Evolutionary conservation across 2,888 invertebrate species (phyloP).

Genomic region (Deilephila porcellus): DNA sequence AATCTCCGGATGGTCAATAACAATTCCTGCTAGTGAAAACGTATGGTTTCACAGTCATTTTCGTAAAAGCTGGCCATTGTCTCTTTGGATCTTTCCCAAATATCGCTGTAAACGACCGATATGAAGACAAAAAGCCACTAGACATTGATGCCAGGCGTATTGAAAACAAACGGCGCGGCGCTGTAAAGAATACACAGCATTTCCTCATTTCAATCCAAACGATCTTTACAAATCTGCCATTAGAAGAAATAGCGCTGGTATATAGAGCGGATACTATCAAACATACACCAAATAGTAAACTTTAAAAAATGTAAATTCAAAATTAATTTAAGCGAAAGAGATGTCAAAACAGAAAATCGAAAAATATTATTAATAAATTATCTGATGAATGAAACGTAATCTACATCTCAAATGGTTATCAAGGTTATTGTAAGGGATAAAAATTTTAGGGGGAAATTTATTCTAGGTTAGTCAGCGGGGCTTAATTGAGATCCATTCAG

Average conservation of each 20-base stretch:
- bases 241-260: background rate
- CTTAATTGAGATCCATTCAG: constrained; percentile 76
- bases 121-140: constrained; percentile 65
- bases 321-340: background rate
- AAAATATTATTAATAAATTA: constrained; percentile 13
- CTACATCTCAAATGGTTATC: constrained; percentile 66
- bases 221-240: background rate
- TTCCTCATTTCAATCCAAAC: constrained; percentile 34
- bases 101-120: constrained; percentile 55
- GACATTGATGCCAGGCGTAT: constrained; percentile 57
- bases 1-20: constrained; percentile 26
- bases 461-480: constrained; percentile 59
- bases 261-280: background rate
- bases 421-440: constrained; percentile 58
- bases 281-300: background rate
- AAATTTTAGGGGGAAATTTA: constrained; percentile 63
- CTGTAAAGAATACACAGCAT: constrained; percentile 45
- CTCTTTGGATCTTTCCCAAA: constrained; percentile 68
- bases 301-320: background rate
- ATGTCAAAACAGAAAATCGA: background rate
- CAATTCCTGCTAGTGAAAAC: constrained; percentile 31
- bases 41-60: constrained; percentile 55
- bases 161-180: constrained; percentile 50
- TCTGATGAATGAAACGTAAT: constrained; percentile 49
- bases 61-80: constrained; percentile 73